These are phyloP conservation scores for Nymphicus hollandicus DNA, from an alignment of 2,113 vertebrate species.

Conservation along the genomic window DNA sequence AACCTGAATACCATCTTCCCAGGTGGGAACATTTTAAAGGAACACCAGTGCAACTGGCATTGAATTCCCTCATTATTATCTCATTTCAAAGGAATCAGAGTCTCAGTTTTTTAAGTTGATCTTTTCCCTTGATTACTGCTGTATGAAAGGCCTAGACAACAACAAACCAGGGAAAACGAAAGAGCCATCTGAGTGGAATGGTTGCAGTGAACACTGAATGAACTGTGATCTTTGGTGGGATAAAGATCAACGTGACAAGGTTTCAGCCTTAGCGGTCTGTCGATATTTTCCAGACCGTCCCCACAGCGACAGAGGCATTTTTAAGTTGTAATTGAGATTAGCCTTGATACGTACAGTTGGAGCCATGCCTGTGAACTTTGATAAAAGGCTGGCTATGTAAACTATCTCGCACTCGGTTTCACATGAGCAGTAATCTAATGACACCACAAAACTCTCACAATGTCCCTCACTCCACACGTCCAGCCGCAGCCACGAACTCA, in stretches of 20 bases:
- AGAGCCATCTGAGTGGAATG: neutral
- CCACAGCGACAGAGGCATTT: conserved; percentile 13
- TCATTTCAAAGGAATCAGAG: neutral
- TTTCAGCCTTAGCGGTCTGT: neutral
- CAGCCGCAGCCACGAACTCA: neutral
- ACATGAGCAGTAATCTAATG: conserved; percentile 23
- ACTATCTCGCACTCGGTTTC: neutral
- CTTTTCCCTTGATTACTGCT: neutral
- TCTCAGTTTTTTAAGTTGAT: neutral
- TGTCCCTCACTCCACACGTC: neutral
- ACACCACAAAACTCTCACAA: conserved; percentile 5
- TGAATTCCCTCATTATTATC: neutral
- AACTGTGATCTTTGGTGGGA: conserved; percentile 18
- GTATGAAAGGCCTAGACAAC: neutral
- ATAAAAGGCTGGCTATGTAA: conserved; percentile 34
- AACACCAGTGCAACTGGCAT: neutral
- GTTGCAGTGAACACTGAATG: neutral
- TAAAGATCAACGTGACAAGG: neutral
- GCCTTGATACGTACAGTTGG: neutral
- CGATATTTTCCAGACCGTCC: neutral
- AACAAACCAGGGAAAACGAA: neutral
- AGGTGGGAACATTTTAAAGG: neutral
- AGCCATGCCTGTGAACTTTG: neutral
- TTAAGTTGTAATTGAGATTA: conserved; percentile 56
- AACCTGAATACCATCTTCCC: neutral